Base-by-base conservation (phyloP, 2,888 invertebrate genomes). In the Periphyllus acericola region DNA sequence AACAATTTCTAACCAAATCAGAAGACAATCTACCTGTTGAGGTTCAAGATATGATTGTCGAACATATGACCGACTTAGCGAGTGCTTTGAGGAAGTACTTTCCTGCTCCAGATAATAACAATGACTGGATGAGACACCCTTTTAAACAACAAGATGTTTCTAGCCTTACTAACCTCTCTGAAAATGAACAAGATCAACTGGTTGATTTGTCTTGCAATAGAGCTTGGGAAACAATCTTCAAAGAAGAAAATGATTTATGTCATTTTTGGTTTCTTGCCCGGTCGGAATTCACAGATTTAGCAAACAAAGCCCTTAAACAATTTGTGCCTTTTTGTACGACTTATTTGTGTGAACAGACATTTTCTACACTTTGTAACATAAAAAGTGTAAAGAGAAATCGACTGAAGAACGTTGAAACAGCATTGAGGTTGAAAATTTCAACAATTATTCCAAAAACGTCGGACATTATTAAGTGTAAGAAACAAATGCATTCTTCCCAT, bases 261-360 rank as follows among this genome's bases (percentile, higher is more conserved):
- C 46, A 82, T 68, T 76, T 78, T 78, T 71, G 86, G 68, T 36
- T 78, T 46, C 86, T 86, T 66, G 68, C 29, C 36, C 78, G 34
- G 76, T 40, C 36, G 46, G 86, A 86, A 60, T 74, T 78, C 46
- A 75, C 86, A 78, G 60, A 86, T 66, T 66, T 86, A 55, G 76
- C 76, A 55, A 74, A 84, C 21, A 78, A 78, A 85, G 75, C 85
- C 55, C 85, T 85, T 52, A 32, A 85, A 85, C 60, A 76, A 52
- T 78, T 81, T 68, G 60, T 76, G 76, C 85, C 60, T 75, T 76
- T 85, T 76, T 60, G 76, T 60, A 76, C 78, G 52, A 75, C 85
- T 32, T 76, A 78, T 76, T 85, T 85, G 55, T 76, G 85, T 60
- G 75, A 85, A 85, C 32, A 81, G 71, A 80, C 81, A 46, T 88